phyloP scores from a whole-genome alignment of 92 coral and sea anemone genomes.

The Umimayanthus chanpuru region DNA sequence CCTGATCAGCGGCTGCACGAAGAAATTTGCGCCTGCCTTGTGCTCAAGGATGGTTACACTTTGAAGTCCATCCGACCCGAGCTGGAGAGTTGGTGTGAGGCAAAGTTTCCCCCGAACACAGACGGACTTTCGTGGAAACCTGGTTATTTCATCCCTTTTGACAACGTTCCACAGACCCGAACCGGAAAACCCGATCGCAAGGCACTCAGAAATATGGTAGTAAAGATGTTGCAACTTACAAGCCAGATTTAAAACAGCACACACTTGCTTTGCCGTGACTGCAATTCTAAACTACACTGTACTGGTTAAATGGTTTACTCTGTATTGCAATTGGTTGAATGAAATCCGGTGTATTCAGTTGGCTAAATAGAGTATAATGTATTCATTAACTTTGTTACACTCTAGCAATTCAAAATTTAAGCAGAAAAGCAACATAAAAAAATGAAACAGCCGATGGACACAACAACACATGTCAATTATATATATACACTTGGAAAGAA shows the following conservation, averaged over 20 bases:
- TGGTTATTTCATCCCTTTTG: background rate
- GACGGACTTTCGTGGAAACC: background rate
- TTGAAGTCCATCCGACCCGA: background rate
- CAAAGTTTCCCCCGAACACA: constrained; percentile 12
- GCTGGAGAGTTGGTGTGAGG: constrained; percentile 44
- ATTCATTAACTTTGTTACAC: too few relatives aligned
- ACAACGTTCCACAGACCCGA: constrained; percentile 31
- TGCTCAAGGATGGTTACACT: constrained; percentile 23
- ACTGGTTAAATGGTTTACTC: too few relatives aligned
- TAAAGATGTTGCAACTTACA: background rate
- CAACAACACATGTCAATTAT: too few relatives aligned
- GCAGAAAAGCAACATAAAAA: too few relatives aligned
- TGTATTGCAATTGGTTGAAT: too few relatives aligned
- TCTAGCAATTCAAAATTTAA: too few relatives aligned
- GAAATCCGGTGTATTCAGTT: too few relatives aligned
- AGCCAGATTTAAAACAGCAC: background rate
- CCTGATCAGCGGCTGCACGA: constrained; percentile 59
- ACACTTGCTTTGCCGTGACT: background rate
- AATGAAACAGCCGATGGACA: too few relatives aligned
- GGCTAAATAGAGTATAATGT: too few relatives aligned
- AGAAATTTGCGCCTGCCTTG: constrained; percentile 59
- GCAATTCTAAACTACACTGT: too few relatives aligned
- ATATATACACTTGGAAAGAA: too few relatives aligned
- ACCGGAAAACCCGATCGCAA: constrained; percentile 49
- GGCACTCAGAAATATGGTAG: constrained; percentile 19